Evolutionary conservation across 2,888 invertebrate genomes (phyloP).

Genomic region (Coelogynopora nodosa): DNA sequence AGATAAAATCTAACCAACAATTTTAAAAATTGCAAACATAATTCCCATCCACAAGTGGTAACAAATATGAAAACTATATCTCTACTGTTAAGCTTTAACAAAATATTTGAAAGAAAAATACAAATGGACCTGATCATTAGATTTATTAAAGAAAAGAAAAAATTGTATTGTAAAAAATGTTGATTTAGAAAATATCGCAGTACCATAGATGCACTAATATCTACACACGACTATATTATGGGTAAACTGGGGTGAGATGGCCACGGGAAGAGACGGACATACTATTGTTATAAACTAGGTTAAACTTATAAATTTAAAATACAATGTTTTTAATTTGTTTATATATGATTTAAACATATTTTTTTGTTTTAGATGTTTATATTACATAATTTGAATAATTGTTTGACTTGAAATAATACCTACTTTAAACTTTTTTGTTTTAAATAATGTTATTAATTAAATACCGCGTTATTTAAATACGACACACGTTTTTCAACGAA

Average conservation of each 20-base stretch:
- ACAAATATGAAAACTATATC: too few relatives aligned
- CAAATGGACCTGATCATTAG: too few relatives aligned
- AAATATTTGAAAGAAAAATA: too few relatives aligned
- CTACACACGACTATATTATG: too few relatives aligned
- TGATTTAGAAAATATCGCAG: too few relatives aligned
- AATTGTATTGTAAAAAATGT: too few relatives aligned
- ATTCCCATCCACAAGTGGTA: too few relatives aligned
- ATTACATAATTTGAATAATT: conserved; percentile 47
- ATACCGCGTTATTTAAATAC: neutral
- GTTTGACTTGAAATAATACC: neutral
- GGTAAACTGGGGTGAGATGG: neutral
- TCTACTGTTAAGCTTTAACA: too few relatives aligned
- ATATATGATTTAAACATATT: neutral
- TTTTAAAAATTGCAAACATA: too few relatives aligned
- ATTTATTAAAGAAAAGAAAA: too few relatives aligned
- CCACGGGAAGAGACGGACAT: neutral
- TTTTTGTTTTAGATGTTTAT: conserved; percentile 41
- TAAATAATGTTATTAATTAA: neutral
- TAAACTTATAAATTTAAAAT: neutral
- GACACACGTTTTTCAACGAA: neutral
- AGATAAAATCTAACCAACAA: too few relatives aligned
- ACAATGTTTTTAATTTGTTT: neutral
- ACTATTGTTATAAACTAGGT: neutral
- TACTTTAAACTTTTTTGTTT: neutral
- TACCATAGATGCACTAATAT: too few relatives aligned